phyloP scores from a whole-genome alignment of 2,888 invertebrate species.

The Griposia aprilina region DNA sequence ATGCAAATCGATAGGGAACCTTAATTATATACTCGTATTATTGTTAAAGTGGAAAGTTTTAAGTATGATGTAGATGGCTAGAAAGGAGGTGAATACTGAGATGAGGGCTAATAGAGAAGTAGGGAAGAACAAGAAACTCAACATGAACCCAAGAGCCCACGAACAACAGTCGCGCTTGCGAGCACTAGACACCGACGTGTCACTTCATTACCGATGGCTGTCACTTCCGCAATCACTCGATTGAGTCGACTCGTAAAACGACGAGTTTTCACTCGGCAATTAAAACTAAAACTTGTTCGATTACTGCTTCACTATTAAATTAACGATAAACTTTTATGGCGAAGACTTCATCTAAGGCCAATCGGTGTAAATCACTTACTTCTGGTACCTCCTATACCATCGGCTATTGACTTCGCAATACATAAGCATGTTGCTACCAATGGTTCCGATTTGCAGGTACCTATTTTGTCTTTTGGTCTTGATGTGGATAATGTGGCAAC shows the following conservation, averaged over 20 bases:
- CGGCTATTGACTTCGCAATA: not conserved
- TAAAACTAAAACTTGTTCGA: slow-evolving; percentile 52
- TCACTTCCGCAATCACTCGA: slow-evolving; percentile 42
- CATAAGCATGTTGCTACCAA: not conserved
- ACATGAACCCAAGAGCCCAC: not conserved
- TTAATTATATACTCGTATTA: no score
- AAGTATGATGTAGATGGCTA: not conserved
- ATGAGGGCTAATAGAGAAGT: no score
- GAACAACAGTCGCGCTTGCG: not conserved
- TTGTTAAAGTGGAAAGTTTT: not conserved
- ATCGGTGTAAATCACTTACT: slow-evolving; percentile 25
- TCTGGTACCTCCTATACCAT: not conserved
- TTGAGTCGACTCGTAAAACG: slow-evolving; percentile 23
- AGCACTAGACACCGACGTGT: not conserved
- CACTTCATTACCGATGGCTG: slow-evolving; percentile 24
- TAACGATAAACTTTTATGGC: slow-evolving; percentile 37
- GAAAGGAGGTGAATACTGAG: not conserved
- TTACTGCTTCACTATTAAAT: slow-evolving; percentile 38
- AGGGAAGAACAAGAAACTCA: not conserved
- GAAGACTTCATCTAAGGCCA: slow-evolving; percentile 42
- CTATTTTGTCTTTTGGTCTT: not conserved
- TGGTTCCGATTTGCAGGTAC: not conserved
- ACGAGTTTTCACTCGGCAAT: slow-evolving; percentile 43
- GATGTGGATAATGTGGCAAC: no score
- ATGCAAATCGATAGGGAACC: no score